phyloP scores from a whole-genome alignment of 2,888 invertebrate species.

The Pammene aurita region DNA sequence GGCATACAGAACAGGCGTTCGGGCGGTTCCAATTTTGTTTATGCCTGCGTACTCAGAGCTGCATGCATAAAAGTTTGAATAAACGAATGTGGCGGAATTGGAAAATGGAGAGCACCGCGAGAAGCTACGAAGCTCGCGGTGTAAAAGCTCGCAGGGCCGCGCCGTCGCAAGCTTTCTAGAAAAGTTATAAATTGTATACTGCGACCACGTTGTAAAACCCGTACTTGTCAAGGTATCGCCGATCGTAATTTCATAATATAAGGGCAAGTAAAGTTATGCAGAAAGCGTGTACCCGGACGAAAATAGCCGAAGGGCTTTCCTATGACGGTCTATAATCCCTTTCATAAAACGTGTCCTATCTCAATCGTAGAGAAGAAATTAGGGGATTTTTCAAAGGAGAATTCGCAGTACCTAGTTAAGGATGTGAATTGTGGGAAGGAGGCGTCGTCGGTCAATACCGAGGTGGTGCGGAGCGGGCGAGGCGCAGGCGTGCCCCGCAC shows the following conservation, averaged over 20 bases:
- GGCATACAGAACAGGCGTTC: conserved; percentile 25
- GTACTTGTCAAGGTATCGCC: conserved; percentile 34
- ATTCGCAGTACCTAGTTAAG: conserved; percentile 80
- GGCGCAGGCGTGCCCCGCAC: conserved; percentile 74
- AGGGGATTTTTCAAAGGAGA: conserved; percentile 79
- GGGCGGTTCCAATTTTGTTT: conserved; percentile 34
- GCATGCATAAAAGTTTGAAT: conserved; percentile 39
- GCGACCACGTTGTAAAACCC: conserved; percentile 31
- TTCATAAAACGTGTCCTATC: conserved; percentile 69
- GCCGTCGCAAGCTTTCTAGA: conserved; percentile 39
- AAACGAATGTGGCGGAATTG: conserved; percentile 37
- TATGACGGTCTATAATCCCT: conserved; percentile 46
- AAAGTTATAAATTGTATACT: conserved; percentile 39
- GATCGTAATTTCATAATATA: conserved; percentile 35
- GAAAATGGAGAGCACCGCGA: conserved; percentile 31
- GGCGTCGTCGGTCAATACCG: conserved; percentile 83
- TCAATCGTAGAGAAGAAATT: conserved; percentile 72
- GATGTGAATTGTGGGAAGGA: conserved; percentile 81
- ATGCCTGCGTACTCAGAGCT: conserved; percentile 32
- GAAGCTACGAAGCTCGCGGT: conserved; percentile 20
- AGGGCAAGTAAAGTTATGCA: conserved; percentile 26
- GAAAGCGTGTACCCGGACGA: conserved; percentile 31
- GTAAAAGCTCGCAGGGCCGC: conserved; percentile 36
- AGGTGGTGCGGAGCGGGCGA: conserved; percentile 77
- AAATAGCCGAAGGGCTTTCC: conserved; percentile 53